These are phyloP conservation scores for Dryadula phaetusa DNA, from an alignment of 2,888 invertebrate species.

Conservation along the genomic window DNA sequence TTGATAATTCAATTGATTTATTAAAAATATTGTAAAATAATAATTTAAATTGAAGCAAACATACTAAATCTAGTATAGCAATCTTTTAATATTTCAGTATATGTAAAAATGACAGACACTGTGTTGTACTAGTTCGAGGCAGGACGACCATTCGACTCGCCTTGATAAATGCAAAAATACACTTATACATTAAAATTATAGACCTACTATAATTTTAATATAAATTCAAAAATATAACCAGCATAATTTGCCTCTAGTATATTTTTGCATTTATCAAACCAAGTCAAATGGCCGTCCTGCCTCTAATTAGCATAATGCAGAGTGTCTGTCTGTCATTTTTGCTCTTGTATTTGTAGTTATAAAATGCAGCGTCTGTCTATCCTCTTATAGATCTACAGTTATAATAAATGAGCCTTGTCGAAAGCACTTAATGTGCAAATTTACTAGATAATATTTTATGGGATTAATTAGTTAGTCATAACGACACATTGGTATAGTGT, in stretches of 20 bases:
- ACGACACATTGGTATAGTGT: neutral
- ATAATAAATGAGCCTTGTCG: constrained; percentile 17
- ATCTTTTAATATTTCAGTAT: too few relatives aligned
- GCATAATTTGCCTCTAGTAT: neutral
- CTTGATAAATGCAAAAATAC: too few relatives aligned
- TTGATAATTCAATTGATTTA: too few relatives aligned
- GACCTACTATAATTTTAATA: too few relatives aligned
- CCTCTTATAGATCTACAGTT: constrained; percentile 13
- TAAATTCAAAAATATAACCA: neutral
- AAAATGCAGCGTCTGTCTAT: constrained; percentile 22
- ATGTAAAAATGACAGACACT: too few relatives aligned
- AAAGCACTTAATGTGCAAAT: constrained; percentile 21
- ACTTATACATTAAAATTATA: too few relatives aligned
- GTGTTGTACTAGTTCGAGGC: too few relatives aligned
- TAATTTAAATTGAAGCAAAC: too few relatives aligned
- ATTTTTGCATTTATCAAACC: constrained; percentile 19
- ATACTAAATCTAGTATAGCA: too few relatives aligned
- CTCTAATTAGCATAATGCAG: constrained; percentile 21
- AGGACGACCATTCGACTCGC: too few relatives aligned
- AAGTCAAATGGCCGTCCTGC: constrained; percentile 3
- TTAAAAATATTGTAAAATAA: too few relatives aligned
- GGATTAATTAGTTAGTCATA: neutral
- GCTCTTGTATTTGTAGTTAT: constrained; percentile 23
- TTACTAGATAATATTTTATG: constrained; percentile 4
- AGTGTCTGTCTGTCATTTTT: constrained; percentile 19